Evolutionary conservation across 2,797 vertebrate species (phyloP).

Genomic region (Macropodus opercularis): DNA sequence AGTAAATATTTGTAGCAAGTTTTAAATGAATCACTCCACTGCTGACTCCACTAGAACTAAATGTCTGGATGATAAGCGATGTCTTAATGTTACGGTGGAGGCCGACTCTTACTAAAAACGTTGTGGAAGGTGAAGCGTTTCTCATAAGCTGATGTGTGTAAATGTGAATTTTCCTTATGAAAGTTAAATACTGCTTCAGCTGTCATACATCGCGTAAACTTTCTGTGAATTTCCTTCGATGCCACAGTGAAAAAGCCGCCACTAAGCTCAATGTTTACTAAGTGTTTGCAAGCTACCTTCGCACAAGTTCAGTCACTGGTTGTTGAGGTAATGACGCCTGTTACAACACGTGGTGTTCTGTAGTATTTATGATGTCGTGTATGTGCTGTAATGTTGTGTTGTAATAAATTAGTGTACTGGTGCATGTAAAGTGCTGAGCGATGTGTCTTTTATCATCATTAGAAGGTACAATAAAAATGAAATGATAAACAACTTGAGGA

Average conservation of each 20-base stretch:
- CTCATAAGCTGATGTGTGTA: slow-evolving; percentile 19
- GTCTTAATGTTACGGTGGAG: slow-evolving; percentile 10
- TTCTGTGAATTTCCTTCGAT: slow-evolving; percentile 45
- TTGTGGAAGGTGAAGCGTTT: slow-evolving; percentile 4
- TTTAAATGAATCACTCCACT: slow-evolving; percentile 5
- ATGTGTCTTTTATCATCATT: slow-evolving; percentile 33
- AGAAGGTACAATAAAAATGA: neutral
- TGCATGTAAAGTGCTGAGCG: slow-evolving; percentile 30
- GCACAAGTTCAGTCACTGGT: slow-evolving; percentile 75
- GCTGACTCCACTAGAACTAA: slow-evolving; percentile 33
- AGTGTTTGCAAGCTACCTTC: slow-evolving; percentile 70
- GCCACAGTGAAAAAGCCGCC: slow-evolving; percentile 49
- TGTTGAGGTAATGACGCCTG: slow-evolving; percentile 59
- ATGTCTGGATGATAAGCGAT: slow-evolving; percentile 2
- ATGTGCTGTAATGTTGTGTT: slow-evolving; percentile 67
- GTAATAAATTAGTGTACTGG: slow-evolving; percentile 81
- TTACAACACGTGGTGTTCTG: slow-evolving; percentile 68
- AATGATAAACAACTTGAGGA: slow-evolving; percentile 3
- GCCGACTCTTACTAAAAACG: slow-evolving; percentile 17
- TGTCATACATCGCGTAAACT: slow-evolving; percentile 31
- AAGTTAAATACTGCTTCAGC: slow-evolving; percentile 40
- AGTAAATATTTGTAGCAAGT: slow-evolving; percentile 14
- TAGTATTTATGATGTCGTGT: slow-evolving; percentile 80
- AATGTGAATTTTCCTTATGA: slow-evolving; percentile 57
- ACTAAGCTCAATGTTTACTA: slow-evolving; percentile 80